Conservation (phyloP, 2,797 vertebrate genomes). For the Melanotaenia pygmaea region DNA sequence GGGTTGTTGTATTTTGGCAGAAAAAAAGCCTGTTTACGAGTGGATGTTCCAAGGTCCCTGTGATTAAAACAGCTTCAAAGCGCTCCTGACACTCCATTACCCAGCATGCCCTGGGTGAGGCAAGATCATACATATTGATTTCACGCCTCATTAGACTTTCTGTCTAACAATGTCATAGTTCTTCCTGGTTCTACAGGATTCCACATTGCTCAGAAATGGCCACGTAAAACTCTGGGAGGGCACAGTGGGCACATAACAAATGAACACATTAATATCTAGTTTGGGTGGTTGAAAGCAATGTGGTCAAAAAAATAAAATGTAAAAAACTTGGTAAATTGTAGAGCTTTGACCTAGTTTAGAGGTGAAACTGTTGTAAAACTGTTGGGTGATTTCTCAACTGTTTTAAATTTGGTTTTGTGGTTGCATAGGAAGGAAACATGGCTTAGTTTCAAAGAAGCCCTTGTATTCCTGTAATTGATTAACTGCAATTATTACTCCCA, state of each 20-base stretch:
- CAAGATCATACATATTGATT: constrained; percentile 84
- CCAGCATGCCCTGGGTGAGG: constrained; percentile 80
- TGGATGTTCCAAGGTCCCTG: constrained; percentile 78
- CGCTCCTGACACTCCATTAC: constrained; percentile 85
- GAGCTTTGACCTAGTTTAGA: constrained; percentile 58
- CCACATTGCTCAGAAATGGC: constrained; percentile 62
- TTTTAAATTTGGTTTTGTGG: neutral
- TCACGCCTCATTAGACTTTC: constrained; percentile 83
- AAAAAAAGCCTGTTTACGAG: constrained; percentile 72
- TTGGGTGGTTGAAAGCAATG: constrained; percentile 21
- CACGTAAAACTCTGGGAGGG: constrained; percentile 68
- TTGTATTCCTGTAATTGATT: neutral
- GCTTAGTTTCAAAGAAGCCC: neutral
- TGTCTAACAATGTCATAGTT: constrained; percentile 82
- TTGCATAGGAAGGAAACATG: neutral
- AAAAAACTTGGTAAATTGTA: constrained; percentile 19
- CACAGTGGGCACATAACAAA: constrained; percentile 68
- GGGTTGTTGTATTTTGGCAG: constrained; percentile 53
- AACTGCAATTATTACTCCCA: neutral
- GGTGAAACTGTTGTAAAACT: neutral
- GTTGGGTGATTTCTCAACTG: neutral
- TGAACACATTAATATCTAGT: constrained; percentile 67
- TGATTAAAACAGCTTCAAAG: constrained; percentile 85
- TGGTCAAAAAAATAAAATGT: constrained; percentile 23
- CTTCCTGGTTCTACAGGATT: constrained; percentile 69